Evolutionary conservation across 2,797 vertebrate genomes (phyloP).

Genomic region (Halcyon chelicuti): DNA sequence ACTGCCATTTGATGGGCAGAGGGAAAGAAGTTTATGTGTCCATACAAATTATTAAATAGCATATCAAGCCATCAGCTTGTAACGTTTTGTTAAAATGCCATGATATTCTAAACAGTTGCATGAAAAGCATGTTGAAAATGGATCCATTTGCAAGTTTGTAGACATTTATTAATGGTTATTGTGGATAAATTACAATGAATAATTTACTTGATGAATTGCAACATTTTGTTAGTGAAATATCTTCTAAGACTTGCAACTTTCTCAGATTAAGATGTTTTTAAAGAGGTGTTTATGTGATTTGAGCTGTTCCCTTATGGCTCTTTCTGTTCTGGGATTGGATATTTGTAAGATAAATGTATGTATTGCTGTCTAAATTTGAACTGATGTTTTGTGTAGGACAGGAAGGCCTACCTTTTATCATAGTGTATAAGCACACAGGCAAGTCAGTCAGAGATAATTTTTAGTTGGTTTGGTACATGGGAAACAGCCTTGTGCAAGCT

Average conservation of each 20-base stretch:
- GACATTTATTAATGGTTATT: not conserved
- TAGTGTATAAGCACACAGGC: not conserved
- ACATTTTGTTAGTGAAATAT: not conserved
- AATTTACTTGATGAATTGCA: not conserved
- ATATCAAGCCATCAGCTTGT: fast-evolving
- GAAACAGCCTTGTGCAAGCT: not conserved
- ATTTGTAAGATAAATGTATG: no score
- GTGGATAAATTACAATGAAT: not conserved
- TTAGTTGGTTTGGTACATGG: not conserved
- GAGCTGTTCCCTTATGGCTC: no score
- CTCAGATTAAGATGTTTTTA: not conserved
- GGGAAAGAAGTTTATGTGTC: not conserved
- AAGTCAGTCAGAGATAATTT: not conserved
- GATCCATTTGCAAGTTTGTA: not conserved
- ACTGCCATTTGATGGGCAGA: not conserved
- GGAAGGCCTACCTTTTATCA: not conserved
- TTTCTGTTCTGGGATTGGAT: no score
- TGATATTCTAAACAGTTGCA: not conserved
- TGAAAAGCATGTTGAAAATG: not conserved
- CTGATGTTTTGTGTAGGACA: not conserved
- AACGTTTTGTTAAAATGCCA: conserved; percentile 4
- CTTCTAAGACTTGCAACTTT: not conserved
- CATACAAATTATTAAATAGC: not conserved
- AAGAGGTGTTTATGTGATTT: no score
- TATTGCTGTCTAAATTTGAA: not conserved